phyloP scores from a whole-genome alignment of 2,113 vertebrate species.

The Cranoglanis bouderius region DNA sequence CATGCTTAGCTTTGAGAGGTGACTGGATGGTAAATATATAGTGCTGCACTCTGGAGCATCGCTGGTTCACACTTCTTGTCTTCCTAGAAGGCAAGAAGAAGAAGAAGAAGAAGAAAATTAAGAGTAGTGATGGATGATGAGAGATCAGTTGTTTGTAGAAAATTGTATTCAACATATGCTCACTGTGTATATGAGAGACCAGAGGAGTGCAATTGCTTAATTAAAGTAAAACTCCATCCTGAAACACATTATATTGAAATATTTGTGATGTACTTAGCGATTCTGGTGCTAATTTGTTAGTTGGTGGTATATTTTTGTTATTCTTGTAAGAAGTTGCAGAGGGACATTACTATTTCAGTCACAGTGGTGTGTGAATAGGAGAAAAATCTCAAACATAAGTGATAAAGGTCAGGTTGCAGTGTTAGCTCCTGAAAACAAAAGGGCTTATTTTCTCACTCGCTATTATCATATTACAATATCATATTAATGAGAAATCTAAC shows the following conservation, averaged over 20 bases:
- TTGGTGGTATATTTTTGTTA: background rate
- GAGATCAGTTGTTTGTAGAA: conserved; percentile 58
- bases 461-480: background rate
- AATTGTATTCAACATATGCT: conserved; percentile 31
- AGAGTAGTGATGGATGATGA: conserved; percentile 39
- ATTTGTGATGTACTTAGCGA: background rate
- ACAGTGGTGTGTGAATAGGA: background rate
- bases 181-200: conserved; percentile 53
- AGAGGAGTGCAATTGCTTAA: background rate
- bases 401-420: background rate
- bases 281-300: background rate
- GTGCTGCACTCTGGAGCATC: conserved; percentile 25
- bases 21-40: conserved; percentile 39
- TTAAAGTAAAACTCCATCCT: background rate
- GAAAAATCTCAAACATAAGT: background rate
- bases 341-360: background rate
- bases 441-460: background rate
- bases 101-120: conserved; percentile 23
- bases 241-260: background rate
- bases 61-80: conserved; percentile 21
- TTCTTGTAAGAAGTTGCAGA: background rate
- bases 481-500: background rate
- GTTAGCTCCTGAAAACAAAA: background rate
- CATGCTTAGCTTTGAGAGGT: conserved; percentile 4
- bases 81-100: too few species aligned